A percentile compares a stretch with the other conserved stretches of the same genome.
phyloP scores from a whole-genome alignment of 23 tunicate genomes.

The Aplidium turbinatum region DNA sequence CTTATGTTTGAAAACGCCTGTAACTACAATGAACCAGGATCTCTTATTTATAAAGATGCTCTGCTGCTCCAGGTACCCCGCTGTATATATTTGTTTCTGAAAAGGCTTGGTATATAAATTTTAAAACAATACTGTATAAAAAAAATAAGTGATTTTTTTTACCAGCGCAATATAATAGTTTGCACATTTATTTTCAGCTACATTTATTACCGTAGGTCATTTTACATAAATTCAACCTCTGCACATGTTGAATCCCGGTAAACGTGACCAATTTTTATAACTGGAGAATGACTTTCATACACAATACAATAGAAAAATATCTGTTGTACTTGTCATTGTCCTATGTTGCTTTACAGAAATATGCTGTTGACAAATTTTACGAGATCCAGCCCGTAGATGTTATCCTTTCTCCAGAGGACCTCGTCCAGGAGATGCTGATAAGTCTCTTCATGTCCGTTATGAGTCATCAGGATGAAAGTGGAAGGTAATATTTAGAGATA shows the following conservation, averaged over 20 bases:
- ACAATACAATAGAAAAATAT: no score
- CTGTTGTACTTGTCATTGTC: neutral
- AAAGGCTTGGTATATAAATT: no score
- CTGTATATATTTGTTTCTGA: no score
- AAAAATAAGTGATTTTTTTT: no score
- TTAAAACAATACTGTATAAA: no score
- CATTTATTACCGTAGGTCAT: no score
- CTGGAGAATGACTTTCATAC: no score
- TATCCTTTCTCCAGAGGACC: slow-evolving; percentile 32
- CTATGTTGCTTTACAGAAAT: slow-evolving; percentile 44
- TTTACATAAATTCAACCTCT: no score
- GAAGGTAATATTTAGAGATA: slow-evolving; percentile 47
- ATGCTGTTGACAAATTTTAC: slow-evolving; percentile 61
- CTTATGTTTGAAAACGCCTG: slow-evolving; percentile 98
- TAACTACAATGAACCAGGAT: slow-evolving; percentile 96
- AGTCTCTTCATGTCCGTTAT: slow-evolving; percentile 82
- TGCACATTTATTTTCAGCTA: no score
- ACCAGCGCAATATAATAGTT: no score
- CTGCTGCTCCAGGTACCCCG: slow-evolving; percentile 82
- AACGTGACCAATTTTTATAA: no score
- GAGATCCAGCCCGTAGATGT: slow-evolving; percentile 26
- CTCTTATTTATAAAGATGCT: slow-evolving; percentile 96
- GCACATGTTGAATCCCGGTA: no score
- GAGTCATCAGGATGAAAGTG: slow-evolving; percentile 78
- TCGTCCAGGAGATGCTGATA: slow-evolving; percentile 73